Conservation (phyloP, 2,113 vertebrate genomes). For the Struthio camelus region DNA sequence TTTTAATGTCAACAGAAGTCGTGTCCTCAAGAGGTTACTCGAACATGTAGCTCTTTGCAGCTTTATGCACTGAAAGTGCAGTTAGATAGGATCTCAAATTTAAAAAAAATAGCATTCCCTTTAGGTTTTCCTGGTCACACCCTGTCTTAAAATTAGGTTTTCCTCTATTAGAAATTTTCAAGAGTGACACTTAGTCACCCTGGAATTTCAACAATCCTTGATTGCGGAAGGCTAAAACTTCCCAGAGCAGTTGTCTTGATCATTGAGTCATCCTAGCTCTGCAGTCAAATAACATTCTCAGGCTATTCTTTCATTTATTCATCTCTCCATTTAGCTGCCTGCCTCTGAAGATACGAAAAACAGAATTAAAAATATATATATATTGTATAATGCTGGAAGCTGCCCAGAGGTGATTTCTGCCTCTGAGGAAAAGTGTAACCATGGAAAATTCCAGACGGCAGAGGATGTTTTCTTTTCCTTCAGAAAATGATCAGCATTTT, state of each 20-base stretch:
- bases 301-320: slow-evolving; percentile 24
- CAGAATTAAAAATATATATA: not conserved
- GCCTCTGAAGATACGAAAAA: not conserved
- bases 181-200: not conserved
- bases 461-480: slow-evolving; percentile 34
- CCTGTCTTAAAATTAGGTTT: slow-evolving; percentile 13
- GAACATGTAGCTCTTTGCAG: not conserved
- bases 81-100: not conserved
- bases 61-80: no score
- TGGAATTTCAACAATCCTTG: slow-evolving; percentile 44
- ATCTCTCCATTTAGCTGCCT: not conserved
- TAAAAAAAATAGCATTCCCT: not conserved
- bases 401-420: no score
- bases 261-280: not conserved
- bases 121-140: slow-evolving; percentile 6
- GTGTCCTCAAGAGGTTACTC: not conserved
- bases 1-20: not conserved
- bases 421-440: not conserved
- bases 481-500: not conserved
- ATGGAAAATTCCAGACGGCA: slow-evolving; percentile 52
- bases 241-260: not conserved
- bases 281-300: slow-evolving; percentile 35
- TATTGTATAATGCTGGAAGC: not conserved
- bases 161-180: not conserved
- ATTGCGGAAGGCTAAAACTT: slow-evolving; percentile 2